A percentile compares a stretch with the other conserved stretches of the same genome.
These are phyloP conservation scores for Campylomormyrus numenius DNA, from an alignment of 2,113 vertebrate species.

Conservation along the genomic window DNA sequence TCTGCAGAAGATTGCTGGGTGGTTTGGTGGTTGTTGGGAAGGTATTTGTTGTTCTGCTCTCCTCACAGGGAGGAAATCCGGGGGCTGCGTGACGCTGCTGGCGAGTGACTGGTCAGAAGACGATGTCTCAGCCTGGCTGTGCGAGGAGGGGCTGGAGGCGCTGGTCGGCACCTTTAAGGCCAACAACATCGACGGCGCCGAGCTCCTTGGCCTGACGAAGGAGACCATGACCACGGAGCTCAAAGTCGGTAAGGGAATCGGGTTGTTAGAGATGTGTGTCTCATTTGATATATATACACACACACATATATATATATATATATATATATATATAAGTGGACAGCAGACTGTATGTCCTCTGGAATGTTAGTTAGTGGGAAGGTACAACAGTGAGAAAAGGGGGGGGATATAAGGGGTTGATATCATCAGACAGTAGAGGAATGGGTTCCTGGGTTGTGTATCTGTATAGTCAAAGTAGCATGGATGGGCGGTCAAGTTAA, in stretches of 20 bases:
- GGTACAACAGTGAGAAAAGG: not conserved
- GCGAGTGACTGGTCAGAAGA: conserved; percentile 79
- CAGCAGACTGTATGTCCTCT: not conserved
- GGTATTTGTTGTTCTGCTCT: conserved; percentile 41
- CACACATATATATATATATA: not conserved
- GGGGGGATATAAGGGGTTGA: not conserved
- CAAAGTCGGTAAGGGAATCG: conserved; percentile 71
- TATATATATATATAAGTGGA: too few species aligned
- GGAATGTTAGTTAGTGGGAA: not conserved
- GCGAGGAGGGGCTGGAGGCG: conserved; percentile 60
- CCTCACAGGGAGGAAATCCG: conserved; percentile 50
- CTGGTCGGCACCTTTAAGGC: conserved; percentile 64
- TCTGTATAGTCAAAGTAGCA: not conserved
- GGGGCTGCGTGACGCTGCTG: conserved; percentile 46
- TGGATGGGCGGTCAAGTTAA: not conserved
- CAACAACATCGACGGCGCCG: conserved; percentile 76
- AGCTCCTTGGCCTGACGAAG: conserved; percentile 69
- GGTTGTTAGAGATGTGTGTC: not conserved
- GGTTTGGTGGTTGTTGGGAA: conserved; percentile 22
- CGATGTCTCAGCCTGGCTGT: conserved; percentile 72
- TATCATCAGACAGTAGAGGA: not conserved
- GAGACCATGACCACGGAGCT: conserved; percentile 70
- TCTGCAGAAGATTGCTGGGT: not conserved
- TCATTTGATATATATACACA: not conserved
- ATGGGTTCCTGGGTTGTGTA: not conserved